phyloP scores from a whole-genome alignment of 2,888 invertebrate genomes.

The Crioceris asparagi region DNA sequence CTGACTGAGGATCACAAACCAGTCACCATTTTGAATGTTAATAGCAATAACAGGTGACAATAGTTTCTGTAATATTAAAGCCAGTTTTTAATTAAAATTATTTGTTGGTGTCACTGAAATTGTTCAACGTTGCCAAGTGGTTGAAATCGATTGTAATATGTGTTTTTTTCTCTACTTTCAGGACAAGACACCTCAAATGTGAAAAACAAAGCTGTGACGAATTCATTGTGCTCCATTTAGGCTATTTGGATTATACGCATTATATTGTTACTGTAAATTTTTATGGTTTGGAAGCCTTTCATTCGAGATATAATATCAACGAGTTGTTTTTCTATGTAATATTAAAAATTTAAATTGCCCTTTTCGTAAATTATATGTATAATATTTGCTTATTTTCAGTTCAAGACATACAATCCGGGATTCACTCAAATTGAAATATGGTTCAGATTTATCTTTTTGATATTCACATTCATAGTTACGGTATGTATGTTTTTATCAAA shows the following conservation, averaged over 20 bases:
- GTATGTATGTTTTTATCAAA: conserved; percentile 55
- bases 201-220: conserved; percentile 74
- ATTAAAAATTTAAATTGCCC: conserved; percentile 21
- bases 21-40: conserved; percentile 52
- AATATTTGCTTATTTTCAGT: conserved; percentile 49
- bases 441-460: conserved; percentile 88
- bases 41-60: conserved; percentile 58
- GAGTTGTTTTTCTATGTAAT: conserved; percentile 79
- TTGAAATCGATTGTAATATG: background rate
- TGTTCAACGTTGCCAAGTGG: background rate
- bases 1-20: conserved; percentile 65
- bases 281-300: conserved; percentile 73
- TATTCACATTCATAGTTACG: conserved; percentile 75
- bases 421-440: conserved; percentile 97
- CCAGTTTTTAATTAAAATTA: background rate
- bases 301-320: conserved; percentile 72
- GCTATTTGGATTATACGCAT: conserved; percentile 77
- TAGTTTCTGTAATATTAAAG: no score
- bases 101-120: no score
- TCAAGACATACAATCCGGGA: conserved; percentile 90
- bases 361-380: background rate
- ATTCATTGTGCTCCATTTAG: conserved; percentile 79
- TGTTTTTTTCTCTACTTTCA: conserved; percentile 26
- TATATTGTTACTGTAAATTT: conserved; percentile 79
- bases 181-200: conserved; percentile 75